phyloP scores from a whole-genome alignment of 2,797 vertebrate species.

The Serranus cabrilla region DNA sequence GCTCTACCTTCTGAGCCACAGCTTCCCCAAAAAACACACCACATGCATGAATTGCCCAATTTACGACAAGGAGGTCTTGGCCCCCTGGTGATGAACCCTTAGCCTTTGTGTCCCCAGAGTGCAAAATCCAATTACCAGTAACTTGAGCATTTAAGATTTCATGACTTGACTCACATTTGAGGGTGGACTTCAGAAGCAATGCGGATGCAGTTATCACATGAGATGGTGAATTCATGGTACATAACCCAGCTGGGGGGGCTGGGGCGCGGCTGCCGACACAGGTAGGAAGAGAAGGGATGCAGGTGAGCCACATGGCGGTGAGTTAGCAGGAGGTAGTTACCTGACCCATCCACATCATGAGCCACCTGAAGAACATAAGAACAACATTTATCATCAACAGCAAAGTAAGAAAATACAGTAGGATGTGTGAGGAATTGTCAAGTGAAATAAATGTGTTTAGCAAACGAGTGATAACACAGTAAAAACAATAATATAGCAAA shows the following conservation, averaged over 20 bases:
- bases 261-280: constrained; percentile 83
- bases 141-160: background rate
- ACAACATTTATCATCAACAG: background rate
- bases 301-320: constrained; percentile 96
- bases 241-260: constrained; percentile 92
- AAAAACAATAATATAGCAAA: too few relatives aligned
- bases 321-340: constrained; percentile 95
- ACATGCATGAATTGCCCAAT: too few relatives aligned
- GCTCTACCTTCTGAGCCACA: too few relatives aligned
- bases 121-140: too few relatives aligned
- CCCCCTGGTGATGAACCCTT: too few relatives aligned
- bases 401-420: background rate
- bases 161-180: constrained; percentile 89
- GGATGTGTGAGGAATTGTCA: background rate
- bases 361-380: constrained; percentile 87
- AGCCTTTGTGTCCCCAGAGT: too few relatives aligned
- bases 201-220: constrained; percentile 94
- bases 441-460: background rate
- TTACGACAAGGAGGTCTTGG: too few relatives aligned
- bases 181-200: constrained; percentile 93
- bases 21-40: too few relatives aligned
- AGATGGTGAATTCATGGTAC: constrained; percentile 95
- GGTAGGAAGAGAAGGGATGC: constrained; percentile 90
- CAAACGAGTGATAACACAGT: background rate
- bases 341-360: constrained; percentile 93